These are phyloP conservation scores for Anneissia japonica DNA, from an alignment of 35 echinoderm and acorn worm genomes.

Conservation along the genomic window DNA sequence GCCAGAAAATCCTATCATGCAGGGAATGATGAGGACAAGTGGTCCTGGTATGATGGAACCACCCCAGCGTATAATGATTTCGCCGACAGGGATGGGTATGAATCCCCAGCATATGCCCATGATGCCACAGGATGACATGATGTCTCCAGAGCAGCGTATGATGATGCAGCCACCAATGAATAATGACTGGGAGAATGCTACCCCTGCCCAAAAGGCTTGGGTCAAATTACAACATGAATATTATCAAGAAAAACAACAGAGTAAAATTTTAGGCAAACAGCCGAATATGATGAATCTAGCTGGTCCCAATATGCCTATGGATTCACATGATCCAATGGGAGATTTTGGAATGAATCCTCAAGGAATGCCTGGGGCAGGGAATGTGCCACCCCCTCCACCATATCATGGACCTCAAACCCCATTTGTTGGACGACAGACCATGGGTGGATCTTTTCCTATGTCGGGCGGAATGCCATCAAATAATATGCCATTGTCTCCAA, in stretches of 20 bases:
- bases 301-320: conserved; percentile 24
- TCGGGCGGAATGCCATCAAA: conserved; percentile 18
- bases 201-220: conserved; percentile 82
- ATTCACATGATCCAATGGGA: neutral
- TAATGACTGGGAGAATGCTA: conserved; percentile 80
- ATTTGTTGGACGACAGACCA: conserved; percentile 32
- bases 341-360: conserved; percentile 5
- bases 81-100: neutral
- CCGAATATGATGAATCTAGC: conserved; percentile 54
- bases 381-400: conserved; percentile 63
- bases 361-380: conserved; percentile 30
- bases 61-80: neutral
- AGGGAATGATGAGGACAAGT: neutral
- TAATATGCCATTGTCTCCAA: conserved; percentile 70
- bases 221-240: conserved; percentile 94
- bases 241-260: conserved; percentile 63
- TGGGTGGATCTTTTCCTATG: conserved; percentile 53
- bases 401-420: conserved; percentile 39
- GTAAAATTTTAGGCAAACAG: conserved; percentile 72
- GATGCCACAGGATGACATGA: conserved; percentile 65
- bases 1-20: neutral
- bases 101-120: neutral
- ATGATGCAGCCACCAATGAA: conserved; percentile 62
- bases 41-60: neutral
- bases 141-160: conserved; percentile 43